Evolutionary conservation across 2,113 vertebrate species (phyloP).

Genomic region (Prionailurus bengalensis): DNA sequence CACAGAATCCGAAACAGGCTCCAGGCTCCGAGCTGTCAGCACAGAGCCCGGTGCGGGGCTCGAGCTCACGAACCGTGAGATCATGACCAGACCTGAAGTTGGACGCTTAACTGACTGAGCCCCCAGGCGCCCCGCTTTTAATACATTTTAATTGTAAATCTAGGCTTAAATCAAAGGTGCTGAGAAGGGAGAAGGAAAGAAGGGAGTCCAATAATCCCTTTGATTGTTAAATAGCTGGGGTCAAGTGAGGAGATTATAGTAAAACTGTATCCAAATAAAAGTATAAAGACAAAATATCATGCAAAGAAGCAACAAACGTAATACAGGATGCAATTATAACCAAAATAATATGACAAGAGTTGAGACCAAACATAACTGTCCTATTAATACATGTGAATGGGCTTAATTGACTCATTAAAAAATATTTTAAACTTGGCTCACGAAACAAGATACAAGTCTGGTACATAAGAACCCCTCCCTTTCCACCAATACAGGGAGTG

Average conservation of each 20-base stretch:
- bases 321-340: not conserved
- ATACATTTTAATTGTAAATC: not conserved
- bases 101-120: too few species aligned
- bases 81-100: too few species aligned
- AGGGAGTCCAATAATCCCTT: not conserved
- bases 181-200: not conserved
- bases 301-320: not conserved
- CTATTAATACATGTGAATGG: not conserved
- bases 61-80: too few species aligned
- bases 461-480: not conserved
- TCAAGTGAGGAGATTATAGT: not conserved
- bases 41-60: too few species aligned
- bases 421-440: constrained; percentile 24
- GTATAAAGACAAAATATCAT: not conserved
- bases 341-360: not conserved
- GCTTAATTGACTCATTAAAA: not conserved
- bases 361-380: not conserved
- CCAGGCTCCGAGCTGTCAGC: too few species aligned
- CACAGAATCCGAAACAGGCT: too few species aligned
- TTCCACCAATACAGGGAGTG: not conserved
- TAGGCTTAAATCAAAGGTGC: not conserved
- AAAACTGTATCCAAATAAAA: not conserved
- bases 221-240: not conserved
- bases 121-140: not conserved
- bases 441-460: not conserved